Evolutionary conservation across 1,140 invertebrate genomes (phyloP), one percentile per base, ranked within the genome.

Genomic region (Solenopsis fugax): DNA sequence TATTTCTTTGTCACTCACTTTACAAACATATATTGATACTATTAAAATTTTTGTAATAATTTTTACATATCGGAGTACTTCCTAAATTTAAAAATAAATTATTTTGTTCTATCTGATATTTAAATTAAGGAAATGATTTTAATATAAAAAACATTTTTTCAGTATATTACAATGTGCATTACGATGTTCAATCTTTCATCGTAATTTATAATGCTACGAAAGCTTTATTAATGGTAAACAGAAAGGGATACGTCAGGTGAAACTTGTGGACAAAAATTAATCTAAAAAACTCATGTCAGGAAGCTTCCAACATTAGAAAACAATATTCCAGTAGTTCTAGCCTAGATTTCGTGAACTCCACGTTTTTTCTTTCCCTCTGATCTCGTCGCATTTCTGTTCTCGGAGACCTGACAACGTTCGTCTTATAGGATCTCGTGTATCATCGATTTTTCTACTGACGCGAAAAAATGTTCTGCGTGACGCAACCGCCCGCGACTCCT

Each of bases 401-500:
- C 41, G 29, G 29, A 2, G 29, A 29, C 29, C 29, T 2, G 29
- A 29, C 29, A 29, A 29, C 29, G 29, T 2, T 29, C 29, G 29
- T 29, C 29, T 29, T 45, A 41, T 54, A 6, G n/a, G 16, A 45
- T 6, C 6, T n/a, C n/a, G 18, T 12, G n/a, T 45, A 54, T 81
- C 34, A 16, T 41, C 13, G 21, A 71, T 45, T 81, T 45, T 21
- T 71, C 37, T 29, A 50, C n/a, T 4, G 21, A n/a, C 37, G 13
- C 37, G n/a, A 52, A 75, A 75, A 85, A 78, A 41, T 50, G 6
- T 48, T 6, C 18, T 7, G 7, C 45, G 29, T 84, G 85, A 82
- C 72, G 85, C 67, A 88, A 88, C 29, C 45, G 50, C 29, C 13
- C 29, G 45, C 58, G 50, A 52, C 50, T 73, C 37, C 21, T 71